phyloP scores from a whole-genome alignment of 1,140 invertebrate species.

The Lycorma delicatula region DNA sequence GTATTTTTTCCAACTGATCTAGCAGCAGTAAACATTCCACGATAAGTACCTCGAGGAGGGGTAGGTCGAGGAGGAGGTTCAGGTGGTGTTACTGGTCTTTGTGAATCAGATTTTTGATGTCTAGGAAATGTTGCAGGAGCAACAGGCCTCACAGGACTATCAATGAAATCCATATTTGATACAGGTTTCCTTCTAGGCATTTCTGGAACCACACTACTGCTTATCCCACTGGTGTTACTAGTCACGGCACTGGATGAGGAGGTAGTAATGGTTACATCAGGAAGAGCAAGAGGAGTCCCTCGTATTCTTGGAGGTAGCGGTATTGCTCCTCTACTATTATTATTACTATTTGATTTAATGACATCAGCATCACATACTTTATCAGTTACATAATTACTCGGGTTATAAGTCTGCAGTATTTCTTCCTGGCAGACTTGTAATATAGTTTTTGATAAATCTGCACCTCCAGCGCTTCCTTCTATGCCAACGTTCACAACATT shows the following conservation, averaged over 20 bases:
- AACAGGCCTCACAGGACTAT: neutral
- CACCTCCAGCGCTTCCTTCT: constrained; percentile 5
- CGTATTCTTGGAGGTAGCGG: constrained; percentile 8
- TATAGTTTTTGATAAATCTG: constrained; percentile 21
- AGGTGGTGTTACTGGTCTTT: constrained; percentile 36
- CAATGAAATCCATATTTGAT: constrained; percentile 11
- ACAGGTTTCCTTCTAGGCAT: constrained; percentile 13
- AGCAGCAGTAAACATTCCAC: constrained; percentile 44
- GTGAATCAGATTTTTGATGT: constrained; percentile 31
- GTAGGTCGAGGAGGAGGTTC: constrained; percentile 42
- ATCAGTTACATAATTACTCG: neutral
- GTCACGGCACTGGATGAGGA: neutral
- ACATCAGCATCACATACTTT: neutral
- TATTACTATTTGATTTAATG: neutral
- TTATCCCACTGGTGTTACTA: neutral
- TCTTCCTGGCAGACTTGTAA: constrained; percentile 18
- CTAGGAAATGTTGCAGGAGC: constrained; percentile 27
- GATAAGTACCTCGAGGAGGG: constrained; percentile 36
- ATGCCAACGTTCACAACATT: neutral
- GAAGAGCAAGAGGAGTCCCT: constrained; percentile 8
- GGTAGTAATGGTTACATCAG: constrained; percentile 12
- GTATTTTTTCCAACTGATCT: constrained; percentile 39
- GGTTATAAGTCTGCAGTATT: constrained; percentile 13
- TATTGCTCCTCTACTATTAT: neutral
- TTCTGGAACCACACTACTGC: constrained; percentile 6